phyloP scores from a whole-genome alignment of 2,113 vertebrate genomes.

The Colius striatus region DNA sequence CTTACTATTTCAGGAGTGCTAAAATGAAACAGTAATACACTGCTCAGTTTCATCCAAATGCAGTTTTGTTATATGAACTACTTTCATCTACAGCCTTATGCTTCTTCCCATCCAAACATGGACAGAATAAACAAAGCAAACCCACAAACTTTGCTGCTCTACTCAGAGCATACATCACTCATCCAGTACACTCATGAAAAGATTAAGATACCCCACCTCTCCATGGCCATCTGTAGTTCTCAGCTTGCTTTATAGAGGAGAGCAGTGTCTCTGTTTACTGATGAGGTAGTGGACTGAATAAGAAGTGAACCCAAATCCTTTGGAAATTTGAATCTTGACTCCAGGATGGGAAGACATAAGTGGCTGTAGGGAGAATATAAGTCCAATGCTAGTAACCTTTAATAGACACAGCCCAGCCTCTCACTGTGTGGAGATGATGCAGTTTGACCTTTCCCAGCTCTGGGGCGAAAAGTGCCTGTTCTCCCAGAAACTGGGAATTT shows the following conservation, averaged over 20 bases:
- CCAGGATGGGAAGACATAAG: neutral
- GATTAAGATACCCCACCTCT: neutral
- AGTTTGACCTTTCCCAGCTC: neutral
- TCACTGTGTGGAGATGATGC: neutral
- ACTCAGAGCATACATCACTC: neutral
- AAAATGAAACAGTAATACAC: neutral
- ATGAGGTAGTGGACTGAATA: neutral
- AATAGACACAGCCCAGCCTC: neutral
- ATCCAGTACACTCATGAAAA: neutral
- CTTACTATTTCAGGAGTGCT: slow-evolving; percentile 57
- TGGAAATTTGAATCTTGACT: neutral
- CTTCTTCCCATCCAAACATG: slow-evolving; percentile 53
- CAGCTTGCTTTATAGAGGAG: neutral
- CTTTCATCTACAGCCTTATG: slow-evolving; percentile 50
- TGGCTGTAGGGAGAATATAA: neutral
- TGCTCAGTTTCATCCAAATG: slow-evolving; percentile 51
- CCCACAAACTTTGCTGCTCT: neutral
- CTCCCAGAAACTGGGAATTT: neutral
- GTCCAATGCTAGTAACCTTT: neutral
- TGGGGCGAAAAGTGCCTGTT: neutral
- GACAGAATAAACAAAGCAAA: slow-evolving; percentile 51
- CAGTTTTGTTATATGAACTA: slow-evolving; percentile 31
- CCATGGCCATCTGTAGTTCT: neutral
- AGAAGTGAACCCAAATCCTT: neutral
- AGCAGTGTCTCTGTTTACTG: neutral